A percentile compares a stretch with the other conserved stretches of the same genome.
Evolutionary conservation across 1,140 invertebrate genomes (phyloP).

Genomic region (Drosophila nebulosa): DNA sequence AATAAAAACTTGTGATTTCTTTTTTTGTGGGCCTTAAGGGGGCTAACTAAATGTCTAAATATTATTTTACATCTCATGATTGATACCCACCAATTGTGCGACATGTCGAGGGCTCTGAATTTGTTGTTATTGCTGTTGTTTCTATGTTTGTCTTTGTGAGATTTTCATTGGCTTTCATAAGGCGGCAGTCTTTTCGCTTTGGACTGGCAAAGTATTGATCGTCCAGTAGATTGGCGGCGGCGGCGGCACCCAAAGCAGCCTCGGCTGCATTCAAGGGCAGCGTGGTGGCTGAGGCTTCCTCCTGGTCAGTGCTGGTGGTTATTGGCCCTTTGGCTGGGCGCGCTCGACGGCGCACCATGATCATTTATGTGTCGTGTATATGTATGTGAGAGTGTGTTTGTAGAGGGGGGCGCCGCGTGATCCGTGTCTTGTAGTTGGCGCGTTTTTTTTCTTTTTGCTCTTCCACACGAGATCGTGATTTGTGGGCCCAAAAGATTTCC

Average conservation of each 20-base stretch:
- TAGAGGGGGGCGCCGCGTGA: conserved; percentile 27
- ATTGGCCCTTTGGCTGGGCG: conserved; percentile 57
- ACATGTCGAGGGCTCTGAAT: conserved; percentile 39
- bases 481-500: conserved; percentile 31
- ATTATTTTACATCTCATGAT: background rate
- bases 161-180: conserved; percentile 65
- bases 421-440: conserved; percentile 33
- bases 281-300: conserved; percentile 4
- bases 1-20: too few relatives aligned
- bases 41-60: background rate
- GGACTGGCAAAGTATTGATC: conserved; percentile 80
- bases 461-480: background rate
- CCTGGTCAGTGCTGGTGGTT: background rate
- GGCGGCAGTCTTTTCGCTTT: conserved; percentile 80
- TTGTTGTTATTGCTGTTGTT: conserved; percentile 28
- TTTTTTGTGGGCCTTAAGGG: too few relatives aligned
- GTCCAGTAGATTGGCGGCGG: conserved; percentile 52
- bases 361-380: conserved; percentile 38
- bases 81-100: conserved; percentile 64
- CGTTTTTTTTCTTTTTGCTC: conserved; percentile 40
- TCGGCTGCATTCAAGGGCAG: conserved; percentile 31
- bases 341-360: conserved; percentile 67
- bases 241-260: conserved; percentile 23
- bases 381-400: background rate
- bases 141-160: conserved; percentile 38